A percentile compares a stretch with the other conserved stretches of the same genome.
These are phyloP conservation scores for Pelvicachromis taeniatus DNA, from an alignment of 2,113 vertebrate species.

Conservation along the genomic window DNA sequence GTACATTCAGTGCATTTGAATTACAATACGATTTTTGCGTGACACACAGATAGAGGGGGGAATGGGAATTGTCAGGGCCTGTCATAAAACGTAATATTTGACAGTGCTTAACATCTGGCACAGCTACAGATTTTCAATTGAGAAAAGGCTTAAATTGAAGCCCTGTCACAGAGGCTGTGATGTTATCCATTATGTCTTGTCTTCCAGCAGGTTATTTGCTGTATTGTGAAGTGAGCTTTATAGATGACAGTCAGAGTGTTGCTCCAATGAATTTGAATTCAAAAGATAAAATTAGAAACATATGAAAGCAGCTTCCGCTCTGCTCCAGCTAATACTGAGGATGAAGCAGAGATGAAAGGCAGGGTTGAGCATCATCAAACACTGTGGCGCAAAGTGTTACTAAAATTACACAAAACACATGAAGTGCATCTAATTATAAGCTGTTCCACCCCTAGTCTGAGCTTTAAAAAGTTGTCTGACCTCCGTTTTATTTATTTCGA, in stretches of 20 bases:
- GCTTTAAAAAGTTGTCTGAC: background rate
- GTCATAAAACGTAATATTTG: background rate
- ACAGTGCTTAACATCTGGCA: background rate
- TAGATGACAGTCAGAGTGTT: background rate
- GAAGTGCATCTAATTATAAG: background rate
- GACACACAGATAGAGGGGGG: background rate
- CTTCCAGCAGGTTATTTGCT: background rate
- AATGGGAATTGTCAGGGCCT: background rate
- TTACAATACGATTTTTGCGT: background rate
- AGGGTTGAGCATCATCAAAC: background rate
- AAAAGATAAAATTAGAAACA: constrained; percentile 3
- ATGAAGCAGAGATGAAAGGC: constrained; percentile 26
- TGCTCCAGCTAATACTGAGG: background rate
- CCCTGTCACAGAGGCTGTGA: background rate
- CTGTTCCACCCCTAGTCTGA: background rate
- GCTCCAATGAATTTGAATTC: background rate
- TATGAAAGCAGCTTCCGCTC: background rate
- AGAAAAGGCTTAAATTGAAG: background rate
- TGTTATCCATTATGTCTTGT: background rate
- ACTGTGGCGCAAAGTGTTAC: background rate
- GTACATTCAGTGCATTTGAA: background rate
- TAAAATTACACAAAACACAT: background rate
- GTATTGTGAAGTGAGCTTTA: background rate
- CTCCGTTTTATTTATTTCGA: background rate
- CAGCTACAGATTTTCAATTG: background rate